Percentiles rank a stretch among this genome's conserved stretches.
Evolutionary conservation across 2,113 vertebrate species (phyloP).

Genomic region (Ctenodactylus gundi): DNA sequence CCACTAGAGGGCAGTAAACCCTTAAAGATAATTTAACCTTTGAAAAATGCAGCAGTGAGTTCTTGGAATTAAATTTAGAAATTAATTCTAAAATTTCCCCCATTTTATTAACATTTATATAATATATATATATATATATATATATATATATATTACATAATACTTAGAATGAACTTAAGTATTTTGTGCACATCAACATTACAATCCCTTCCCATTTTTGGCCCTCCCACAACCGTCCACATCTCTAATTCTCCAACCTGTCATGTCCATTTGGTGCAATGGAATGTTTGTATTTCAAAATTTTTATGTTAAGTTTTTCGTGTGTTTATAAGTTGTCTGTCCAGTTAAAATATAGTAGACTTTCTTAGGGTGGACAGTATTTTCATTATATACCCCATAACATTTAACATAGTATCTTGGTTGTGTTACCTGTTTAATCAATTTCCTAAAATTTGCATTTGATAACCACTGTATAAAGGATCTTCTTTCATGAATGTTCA

Average conservation of each 20-base stretch:
- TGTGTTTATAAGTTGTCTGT: neutral
- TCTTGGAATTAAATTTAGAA: slow-evolving; percentile 27
- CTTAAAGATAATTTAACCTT: slow-evolving; percentile 39
- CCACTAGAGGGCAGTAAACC: slow-evolving; percentile 69
- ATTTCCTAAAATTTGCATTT: slow-evolving; percentile 12
- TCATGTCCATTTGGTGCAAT: no score
- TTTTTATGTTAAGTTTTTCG: slow-evolving; percentile 37
- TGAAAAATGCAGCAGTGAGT: slow-evolving; percentile 6
- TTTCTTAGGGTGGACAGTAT: neutral
- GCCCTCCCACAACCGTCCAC: no score
- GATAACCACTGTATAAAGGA: neutral
- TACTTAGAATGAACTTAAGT: no score
- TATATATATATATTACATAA: no score
- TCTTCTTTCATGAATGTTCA: neutral
- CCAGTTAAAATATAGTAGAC: neutral
- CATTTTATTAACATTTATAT: no score
- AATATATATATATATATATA: no score
- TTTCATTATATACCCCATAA: neutral
- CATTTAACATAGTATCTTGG: neutral
- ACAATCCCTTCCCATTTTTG: no score
- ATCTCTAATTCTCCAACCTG: no score
- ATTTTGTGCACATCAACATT: no score
- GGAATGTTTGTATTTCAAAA: no score
- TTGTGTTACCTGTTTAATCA: neutral
- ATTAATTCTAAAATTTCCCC: slow-evolving; percentile 6